Base-by-base conservation (phyloP, 2,888 invertebrate species). In the Enchytraeus crypticus region DNA sequence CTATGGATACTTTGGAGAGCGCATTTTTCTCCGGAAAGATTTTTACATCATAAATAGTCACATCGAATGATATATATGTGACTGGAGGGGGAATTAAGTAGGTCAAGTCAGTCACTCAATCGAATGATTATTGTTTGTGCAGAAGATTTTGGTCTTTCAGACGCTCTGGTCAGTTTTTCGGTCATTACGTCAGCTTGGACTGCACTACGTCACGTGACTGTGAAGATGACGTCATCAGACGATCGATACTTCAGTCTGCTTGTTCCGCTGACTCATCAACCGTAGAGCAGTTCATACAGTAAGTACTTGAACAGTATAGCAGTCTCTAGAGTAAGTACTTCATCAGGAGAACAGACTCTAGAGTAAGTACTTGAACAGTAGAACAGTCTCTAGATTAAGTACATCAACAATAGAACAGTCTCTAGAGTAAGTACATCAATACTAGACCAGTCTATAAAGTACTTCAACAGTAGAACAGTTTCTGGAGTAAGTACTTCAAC, bases 111-210 rank as follows among this genome's bases (percentile, higher is more conserved):
- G n/a, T n/a, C n/a, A n/a, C n/a, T n/a, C n/a, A n/a, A n/a, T n/a
- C n/a, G n/a, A n/a, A n/a, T n/a, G n/a, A n/a, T n/a, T n/a, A n/a
- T n/a, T n/a, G n/a, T n/a, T n/a, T n/a, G n/a, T n/a, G n/a, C n/a
- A n/a, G n/a, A n/a, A n/a, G n/a, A n/a, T n/a, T n/a, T n/a, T n/a
- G n/a, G n/a, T n/a, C n/a, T n/a, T n/a, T n/a, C n/a, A n/a, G n/a
- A n/a, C n/a, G n/a, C n/a, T n/a, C n/a, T 18, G 34, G 33, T n/a
- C 54, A 38, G 33, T 54, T 32, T 11, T 23, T 54, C 18, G 54
- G 54, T 38, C 54, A 54, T 54, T 54, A 54, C 23, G 54, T 54
- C 54, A 54, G 54, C 21, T 18, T 54, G 5, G 54, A 54, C 54
- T 54, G 54, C 21, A 54, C 54, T 14, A 34, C 54, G 26, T 54